phyloP scores from a whole-genome alignment of 2,113 vertebrate genomes.

The Sorex fumeus region DNA sequence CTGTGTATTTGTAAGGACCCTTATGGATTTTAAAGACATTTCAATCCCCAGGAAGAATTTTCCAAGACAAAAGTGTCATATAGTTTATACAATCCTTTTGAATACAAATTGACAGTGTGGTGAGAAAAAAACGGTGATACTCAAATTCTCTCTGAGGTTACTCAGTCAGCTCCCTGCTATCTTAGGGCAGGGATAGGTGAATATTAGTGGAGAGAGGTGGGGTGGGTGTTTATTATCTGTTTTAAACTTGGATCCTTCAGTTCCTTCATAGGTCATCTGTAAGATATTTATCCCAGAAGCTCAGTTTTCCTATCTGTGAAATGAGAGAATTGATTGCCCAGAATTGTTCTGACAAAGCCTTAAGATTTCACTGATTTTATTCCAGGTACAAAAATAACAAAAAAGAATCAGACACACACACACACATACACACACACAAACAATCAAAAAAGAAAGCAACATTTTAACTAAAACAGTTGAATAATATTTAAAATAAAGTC shows the following conservation, averaged over 20 bases:
- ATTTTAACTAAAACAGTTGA: neutral
- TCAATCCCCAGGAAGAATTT: neutral
- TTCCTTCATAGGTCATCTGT: neutral
- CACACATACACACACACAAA: neutral
- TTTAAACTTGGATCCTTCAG: rapidly evolving
- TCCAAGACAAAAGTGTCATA: neutral
- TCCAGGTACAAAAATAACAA: neutral
- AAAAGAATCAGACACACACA: no score
- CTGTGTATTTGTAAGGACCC: neutral
- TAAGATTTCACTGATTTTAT: neutral
- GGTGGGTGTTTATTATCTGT: no score
- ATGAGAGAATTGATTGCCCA: neutral
- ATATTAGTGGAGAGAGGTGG: neutral
- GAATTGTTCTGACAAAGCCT: neutral
- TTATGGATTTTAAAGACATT: neutral
- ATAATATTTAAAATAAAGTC: slow-evolving; percentile 20
- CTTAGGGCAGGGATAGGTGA: neutral
- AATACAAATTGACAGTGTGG: neutral
- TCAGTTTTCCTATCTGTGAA: neutral
- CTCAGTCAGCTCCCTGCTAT: neutral
- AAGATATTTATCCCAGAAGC: neutral
- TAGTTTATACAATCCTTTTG: neutral
- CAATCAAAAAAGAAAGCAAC: neutral
- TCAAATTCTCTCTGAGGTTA: rapidly evolving
- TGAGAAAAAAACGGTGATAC: no score